These are phyloP conservation scores for Aporrectodea caliginosa DNA, from an alignment of 1,140 invertebrate species.

Conservation along the genomic window DNA sequence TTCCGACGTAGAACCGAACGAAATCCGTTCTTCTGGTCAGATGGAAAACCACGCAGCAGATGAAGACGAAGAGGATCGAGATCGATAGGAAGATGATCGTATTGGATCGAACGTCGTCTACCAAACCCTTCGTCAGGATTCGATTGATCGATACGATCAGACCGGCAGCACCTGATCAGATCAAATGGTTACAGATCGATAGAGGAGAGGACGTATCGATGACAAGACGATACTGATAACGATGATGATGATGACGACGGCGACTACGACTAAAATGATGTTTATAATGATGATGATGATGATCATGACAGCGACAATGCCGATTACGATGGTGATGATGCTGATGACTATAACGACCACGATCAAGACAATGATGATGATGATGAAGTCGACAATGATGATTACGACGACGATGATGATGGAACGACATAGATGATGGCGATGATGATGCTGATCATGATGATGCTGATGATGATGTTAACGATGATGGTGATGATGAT, in stretches of 20 bases:
- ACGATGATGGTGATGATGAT: constrained; percentile 3
- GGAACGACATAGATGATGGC: background rate
- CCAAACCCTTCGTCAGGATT: constrained; percentile 73
- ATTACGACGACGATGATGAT: background rate
- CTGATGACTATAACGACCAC: background rate
- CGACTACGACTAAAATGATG: too few relatives aligned
- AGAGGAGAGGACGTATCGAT: background rate
- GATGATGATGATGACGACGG: constrained; percentile 1
- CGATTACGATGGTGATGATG: background rate
- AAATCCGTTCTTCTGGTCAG: constrained; percentile 73
- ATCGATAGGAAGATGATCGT: constrained; percentile 80
- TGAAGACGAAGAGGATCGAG: constrained; percentile 69
- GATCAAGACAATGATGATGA: background rate
- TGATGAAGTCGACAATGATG: background rate
- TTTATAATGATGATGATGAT: constrained; percentile 3
- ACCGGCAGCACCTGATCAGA: constrained; percentile 71
- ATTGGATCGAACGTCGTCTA: constrained; percentile 69
- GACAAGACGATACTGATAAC: background rate
- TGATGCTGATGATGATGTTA: background rate
- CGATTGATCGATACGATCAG: constrained; percentile 78
- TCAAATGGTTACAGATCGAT: background rate
- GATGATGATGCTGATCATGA: background rate
- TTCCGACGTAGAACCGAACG: constrained; percentile 74
- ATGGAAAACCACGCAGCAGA: constrained; percentile 73
- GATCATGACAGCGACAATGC: too few relatives aligned